Base-by-base conservation (phyloP, 1,140 invertebrate species). In the Archegozetes longisetosus region DNA sequence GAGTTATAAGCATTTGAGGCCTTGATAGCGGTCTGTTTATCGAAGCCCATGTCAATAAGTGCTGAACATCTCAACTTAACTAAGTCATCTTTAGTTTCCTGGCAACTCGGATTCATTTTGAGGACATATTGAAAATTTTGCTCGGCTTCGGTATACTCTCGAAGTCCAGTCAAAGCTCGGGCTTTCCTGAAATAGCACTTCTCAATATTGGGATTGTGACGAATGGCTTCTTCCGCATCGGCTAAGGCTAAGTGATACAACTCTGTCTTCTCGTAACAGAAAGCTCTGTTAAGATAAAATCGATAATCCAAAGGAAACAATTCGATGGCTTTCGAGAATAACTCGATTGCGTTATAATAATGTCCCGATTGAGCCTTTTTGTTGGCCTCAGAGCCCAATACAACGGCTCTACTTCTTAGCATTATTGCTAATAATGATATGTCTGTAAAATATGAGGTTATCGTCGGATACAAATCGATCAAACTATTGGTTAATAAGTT, bases 221-320 rank as follows among this genome's bases (percentile, higher is more conserved):
- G 14, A 12, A 62, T 27, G 17, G 61, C 61, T 47, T 54, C 56
- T 22, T 62, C 26, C 13, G 26, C 9, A 20, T 62, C 61, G 25
- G 4, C 2, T 4, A 62, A 24, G 1, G 61, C 61, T 26, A 60
- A 24, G n/a, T 32, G 29, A 58, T 12, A 53, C 22, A 52, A 32
- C 17, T 59, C 55, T 27, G 60, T 48, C 28, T 62, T 51, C 1
- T 51, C 4, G 23, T 61, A 58, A 28, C 55, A 60, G 9, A 28
- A 40, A n/a, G 57, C 22, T 9, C 61, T 40, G 27, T 62, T 62
- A 2, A 62, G 6, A 53, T 52, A 58, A 24, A 62, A 60, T 14
- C 61, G 2, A 29, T 47, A 27, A 20, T 62, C 47, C 9, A 29
- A 17, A 1, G 26, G 9, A 46, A 14, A 54, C 13, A n/a, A 22